Percentiles rank a stretch among this genome's conserved stretches.
Evolutionary conservation across 35 echinoderm and acorn worm species (phyloP).

Genomic region (Lytechinus variegatus): DNA sequence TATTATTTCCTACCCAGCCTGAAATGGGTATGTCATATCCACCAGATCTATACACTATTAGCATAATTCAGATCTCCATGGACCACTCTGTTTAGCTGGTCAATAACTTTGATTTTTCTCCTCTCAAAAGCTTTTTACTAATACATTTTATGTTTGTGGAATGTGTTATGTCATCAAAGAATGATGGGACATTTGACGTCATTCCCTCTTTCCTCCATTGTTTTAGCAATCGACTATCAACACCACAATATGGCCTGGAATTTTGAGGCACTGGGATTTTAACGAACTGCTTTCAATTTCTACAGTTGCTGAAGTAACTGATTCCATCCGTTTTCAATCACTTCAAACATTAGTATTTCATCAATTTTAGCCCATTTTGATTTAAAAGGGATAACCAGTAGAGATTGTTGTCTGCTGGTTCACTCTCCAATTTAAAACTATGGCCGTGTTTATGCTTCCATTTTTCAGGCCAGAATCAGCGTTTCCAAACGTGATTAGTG

Average conservation of each 20-base stretch:
- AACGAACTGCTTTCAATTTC: not conserved
- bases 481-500: too few relatives aligned
- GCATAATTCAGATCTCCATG: not conserved
- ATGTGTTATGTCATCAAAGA: not conserved
- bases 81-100: not conserved
- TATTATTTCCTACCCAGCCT: not conserved
- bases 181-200: slow-evolving; percentile 8
- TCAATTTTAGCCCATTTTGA: too few relatives aligned
- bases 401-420: too few relatives aligned
- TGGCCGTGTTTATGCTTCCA: too few relatives aligned
- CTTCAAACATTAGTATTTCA: too few relatives aligned
- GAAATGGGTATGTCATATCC: not conserved
- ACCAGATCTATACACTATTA: not conserved
- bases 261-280: not conserved
- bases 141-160: slow-evolving; percentile 11
- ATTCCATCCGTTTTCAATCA: not conserved
- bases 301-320: not conserved
- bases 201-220: not conserved
- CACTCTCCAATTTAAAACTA: too few relatives aligned
- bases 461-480: too few relatives aligned
- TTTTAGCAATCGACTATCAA: slow-evolving; percentile 5
- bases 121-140: not conserved
- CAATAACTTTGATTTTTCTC: not conserved
- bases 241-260: not conserved
- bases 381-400: too few relatives aligned